Base-by-base conservation (phyloP, 2,888 invertebrate species). In the Schrankia costaestrigalis region DNA sequence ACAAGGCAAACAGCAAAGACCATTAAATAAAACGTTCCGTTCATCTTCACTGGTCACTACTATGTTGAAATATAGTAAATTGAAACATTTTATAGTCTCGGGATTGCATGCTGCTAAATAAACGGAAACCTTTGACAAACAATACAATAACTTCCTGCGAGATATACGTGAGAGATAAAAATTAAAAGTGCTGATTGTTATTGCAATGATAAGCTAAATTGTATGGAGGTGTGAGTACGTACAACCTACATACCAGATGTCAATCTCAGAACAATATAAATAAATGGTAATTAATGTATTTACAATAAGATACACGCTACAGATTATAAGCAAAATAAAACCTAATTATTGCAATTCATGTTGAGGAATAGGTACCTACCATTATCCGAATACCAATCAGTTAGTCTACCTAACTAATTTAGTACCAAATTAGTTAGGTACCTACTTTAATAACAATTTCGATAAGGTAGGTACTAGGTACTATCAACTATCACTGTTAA, bases 81-180 rank as follows among this genome's bases (percentile, higher is more conserved):
- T 37, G 31, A 31, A 17, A 25, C 42, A 53, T 57, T 63, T 71
- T 81, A 80, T 79, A 79, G 41, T 41, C 36, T 40, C 27, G 25
- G 38, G 43, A 51, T 77, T 58, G 76, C 78, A 74, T 78, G 76
- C 52, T 52, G 36, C 11, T 40, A 43, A 45, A 39, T 54, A 61
- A 66, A 63, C 58, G 69, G 70, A 72, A 75, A 71, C 63, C 69
- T 70, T 71, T 78, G 71, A 75, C 72, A 80, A 74, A 80, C 73
- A 82, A 81, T 82, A 70, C 64, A 75, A 71, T 66, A 58, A 71
- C 75, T 74, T 84, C 84, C 85, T 78, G 78, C 48, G 45, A 29
- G 71, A 76, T 78, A 55, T 61, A 76, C 70, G 67, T 62, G 55
- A 41, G 33, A 59, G 79, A 84, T 81, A 65, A 41, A 46, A 63